These are phyloP conservation scores for Percopsis omiscomaycus DNA, from an alignment of 2,797 vertebrate species.

Conservation along the genomic window DNA sequence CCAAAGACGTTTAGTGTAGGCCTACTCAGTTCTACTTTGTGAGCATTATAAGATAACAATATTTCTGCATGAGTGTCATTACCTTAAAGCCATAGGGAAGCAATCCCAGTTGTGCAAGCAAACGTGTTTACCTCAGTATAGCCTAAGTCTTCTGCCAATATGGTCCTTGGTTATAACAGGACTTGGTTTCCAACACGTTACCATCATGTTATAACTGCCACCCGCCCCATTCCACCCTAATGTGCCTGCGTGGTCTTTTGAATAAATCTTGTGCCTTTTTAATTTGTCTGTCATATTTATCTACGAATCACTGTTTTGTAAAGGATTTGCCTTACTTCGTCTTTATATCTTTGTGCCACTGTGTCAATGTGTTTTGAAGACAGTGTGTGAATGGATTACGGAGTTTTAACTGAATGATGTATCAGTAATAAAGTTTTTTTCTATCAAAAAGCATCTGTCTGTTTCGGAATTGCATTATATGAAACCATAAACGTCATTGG, in stretches of 20 bases:
- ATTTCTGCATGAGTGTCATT: conserved; percentile 1
- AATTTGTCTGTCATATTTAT: conserved; percentile 66
- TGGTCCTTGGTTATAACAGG: neutral
- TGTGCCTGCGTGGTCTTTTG: conserved; percentile 74
- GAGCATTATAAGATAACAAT: conserved; percentile 14
- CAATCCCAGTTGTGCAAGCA: conserved; percentile 25
- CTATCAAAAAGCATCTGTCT: too few species aligned
- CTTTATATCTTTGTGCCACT: conserved; percentile 72
- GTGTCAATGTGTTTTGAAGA: conserved; percentile 59
- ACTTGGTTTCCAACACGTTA: neutral
- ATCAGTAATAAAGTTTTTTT: conserved; percentile 48
- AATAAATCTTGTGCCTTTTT: conserved; percentile 75
- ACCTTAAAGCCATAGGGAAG: conserved; percentile 55
- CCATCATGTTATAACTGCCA: conserved; percentile 36
- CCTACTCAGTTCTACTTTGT: neutral
- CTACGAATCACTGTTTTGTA: conserved; percentile 64
- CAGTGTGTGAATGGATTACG: conserved; percentile 65
- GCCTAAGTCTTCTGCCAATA: conserved; percentile 11
- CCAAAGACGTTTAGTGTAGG: conserved; percentile 47
- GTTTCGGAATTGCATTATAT: too few species aligned
- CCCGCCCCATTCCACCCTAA: conserved; percentile 65
- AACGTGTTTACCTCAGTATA: conserved; percentile 55
- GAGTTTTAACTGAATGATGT: conserved; percentile 71
- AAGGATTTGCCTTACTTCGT: conserved; percentile 73
- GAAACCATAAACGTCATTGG: too few species aligned